Evolutionary conservation across 1,140 invertebrate genomes (phyloP), one percentile per base, ranked within the genome.

Genomic region (Ganaspis sp.): DNA sequence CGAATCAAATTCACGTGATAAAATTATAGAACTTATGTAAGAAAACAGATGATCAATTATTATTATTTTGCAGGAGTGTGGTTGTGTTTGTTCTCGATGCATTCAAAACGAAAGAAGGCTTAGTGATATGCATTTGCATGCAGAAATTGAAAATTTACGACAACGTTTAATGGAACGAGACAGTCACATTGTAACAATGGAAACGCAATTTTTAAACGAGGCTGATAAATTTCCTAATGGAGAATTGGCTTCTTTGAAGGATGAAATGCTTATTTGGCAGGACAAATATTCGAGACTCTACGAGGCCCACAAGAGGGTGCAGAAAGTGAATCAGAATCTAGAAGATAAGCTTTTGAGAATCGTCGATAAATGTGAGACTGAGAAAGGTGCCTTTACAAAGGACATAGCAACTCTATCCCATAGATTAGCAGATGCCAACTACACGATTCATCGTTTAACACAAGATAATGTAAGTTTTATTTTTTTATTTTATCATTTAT

Each of bases 281-380:
- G 97, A 98, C 83, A 97, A 98, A 92, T 98, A 98, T 91, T 92
- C 86, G 86, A 94, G 97, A 83, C 93, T 99, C 70, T 95, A 96
- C 90, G 98, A 99, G 88, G 97, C 97, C 75, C 97, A 99, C 86
- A 97, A 97, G 87, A 95, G 97, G 84, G 94, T 99, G 42, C 97
- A 99, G 89, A 98, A 96, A 91, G 95, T 99, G 29, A 99, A 99
- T 91, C 97, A 99, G 92, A 96, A 95, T 84, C 92, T 99, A 80
- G 98, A 99, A 92, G 98, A 99, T 88, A 99, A 99, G 89, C 91
- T 99, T 69, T 92, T 99, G 69, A 96, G 95, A 91, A 94, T 99
- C 87, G 98, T 98, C 17, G 97, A 98, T 90, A 95, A 96, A 87
- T 97, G 96, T 93, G 97, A 98, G 90, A 95, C 95, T 76, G 97